Conservation (phyloP, 2,888 invertebrate species). For the Chydorus sphaericus region DNA sequence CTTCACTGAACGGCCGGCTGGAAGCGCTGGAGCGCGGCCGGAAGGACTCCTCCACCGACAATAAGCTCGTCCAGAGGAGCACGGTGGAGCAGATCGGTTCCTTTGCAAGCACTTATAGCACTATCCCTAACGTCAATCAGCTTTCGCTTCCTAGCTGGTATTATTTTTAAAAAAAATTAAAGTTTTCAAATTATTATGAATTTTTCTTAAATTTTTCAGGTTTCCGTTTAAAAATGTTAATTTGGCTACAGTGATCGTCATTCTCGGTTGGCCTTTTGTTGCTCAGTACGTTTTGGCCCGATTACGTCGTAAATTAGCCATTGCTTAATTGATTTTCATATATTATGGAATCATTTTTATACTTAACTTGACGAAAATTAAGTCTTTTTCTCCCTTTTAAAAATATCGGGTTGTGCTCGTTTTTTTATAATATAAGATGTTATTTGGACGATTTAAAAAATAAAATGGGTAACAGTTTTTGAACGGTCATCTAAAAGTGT, state of each 20-base stretch:
- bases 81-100: constrained; percentile 8
- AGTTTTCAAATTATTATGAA: no score
- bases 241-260: constrained; percentile 38
- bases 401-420: no score
- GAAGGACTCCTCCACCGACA: not conserved
- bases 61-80: constrained; percentile 1
- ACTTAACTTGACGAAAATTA: no score
- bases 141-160: not conserved
- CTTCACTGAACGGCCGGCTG: constrained; percentile 4
- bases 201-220: constrained; percentile 30
- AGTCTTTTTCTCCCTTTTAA: no score
- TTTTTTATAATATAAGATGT: no score
- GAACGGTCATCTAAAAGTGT: not conserved
- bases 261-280: constrained; percentile 51
- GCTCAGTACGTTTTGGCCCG: constrained; percentile 24
- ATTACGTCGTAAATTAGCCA: not conserved
- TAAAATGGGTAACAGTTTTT: no score
- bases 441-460: no score
- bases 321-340: not conserved
- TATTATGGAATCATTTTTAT: no score
- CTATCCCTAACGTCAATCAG: not conserved
- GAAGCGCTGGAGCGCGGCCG: constrained; percentile 2
- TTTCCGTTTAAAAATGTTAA: constrained; percentile 48
- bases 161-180: no score
- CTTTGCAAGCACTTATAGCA: not conserved